A percentile compares a stretch with the other conserved stretches of the same genome.
Evolutionary conservation across 2,113 vertebrate genomes (phyloP).

Genomic region (Amphilophus citrinellus): DNA sequence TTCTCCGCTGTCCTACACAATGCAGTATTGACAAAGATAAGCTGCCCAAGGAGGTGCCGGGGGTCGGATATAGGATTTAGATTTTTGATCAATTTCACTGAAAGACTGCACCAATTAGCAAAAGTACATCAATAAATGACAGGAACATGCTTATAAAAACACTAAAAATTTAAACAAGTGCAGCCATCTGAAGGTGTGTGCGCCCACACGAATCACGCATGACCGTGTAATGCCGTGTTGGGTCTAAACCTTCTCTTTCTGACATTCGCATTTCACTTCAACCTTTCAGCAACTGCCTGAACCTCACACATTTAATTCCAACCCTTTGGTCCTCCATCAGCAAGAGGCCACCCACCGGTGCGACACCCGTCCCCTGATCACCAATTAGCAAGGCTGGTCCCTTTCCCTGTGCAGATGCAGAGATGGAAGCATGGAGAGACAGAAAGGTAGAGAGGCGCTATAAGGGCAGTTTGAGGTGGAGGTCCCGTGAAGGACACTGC

Average conservation of each 20-base stretch:
- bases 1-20: constrained; percentile 54
- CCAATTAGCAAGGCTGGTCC: constrained; percentile 66
- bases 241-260: constrained; percentile 11
- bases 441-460: constrained; percentile 59
- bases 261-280: constrained; percentile 52
- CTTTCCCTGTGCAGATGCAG: constrained; percentile 27
- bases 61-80: constrained; percentile 27
- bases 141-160: constrained; percentile 19
- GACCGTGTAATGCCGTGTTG: not conserved
- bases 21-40: constrained; percentile 20
- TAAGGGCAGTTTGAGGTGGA: constrained; percentile 72
- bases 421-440: constrained; percentile 46
- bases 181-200: constrained; percentile 6
- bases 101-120: constrained; percentile 38
- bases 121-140: constrained; percentile 28
- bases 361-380: constrained; percentile 70
- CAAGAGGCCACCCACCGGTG: constrained; percentile 56
- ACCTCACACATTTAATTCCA: constrained; percentile 43
- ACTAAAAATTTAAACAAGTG: constrained; percentile 22
- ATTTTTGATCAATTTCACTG: constrained; percentile 37
- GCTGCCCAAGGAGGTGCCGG: not conserved
- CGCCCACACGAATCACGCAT: constrained; percentile 14
- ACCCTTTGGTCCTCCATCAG: constrained; percentile 53
- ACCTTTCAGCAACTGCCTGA: constrained; percentile 46
- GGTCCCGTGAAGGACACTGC: constrained; percentile 80